Evolutionary conservation across 1,140 invertebrate genomes (phyloP), one percentile per base, ranked within the genome.

Genomic region (Cyrtorhinus lividipennis): DNA sequence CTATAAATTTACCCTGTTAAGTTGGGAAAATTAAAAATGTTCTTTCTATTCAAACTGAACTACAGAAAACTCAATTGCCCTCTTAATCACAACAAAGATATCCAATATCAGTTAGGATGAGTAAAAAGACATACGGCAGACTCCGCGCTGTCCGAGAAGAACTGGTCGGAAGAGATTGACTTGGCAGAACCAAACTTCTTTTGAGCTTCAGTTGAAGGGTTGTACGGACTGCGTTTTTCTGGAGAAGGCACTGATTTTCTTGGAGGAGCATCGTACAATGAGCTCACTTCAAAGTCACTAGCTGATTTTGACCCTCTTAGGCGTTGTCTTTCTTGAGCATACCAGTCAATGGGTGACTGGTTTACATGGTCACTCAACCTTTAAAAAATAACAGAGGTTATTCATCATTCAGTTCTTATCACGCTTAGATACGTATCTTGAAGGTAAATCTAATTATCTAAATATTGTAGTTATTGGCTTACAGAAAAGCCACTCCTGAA

Each of bases 161-260:
- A 98, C 77, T 97, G 93, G 72, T 95, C 92, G 0, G 95, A 98
- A 63, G 93, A 97, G 68, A 99, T 99, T 1, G 92, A 87, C 77
- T 98, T 99, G 2, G 95, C 94, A 70, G 87, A 85, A 23, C 90
- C 93, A 74, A 97, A 98, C 77, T 97, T 97, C 72, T 92, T 90
- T 70, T 92, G 90, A 12, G 92, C 92, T 64, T 86, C 83, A 65
- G 83, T 81, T 44, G 64, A 24, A 46, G 63, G 48, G 20, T 53
- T 53, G 13, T 62, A 24, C 2, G 2, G 22, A 46, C 15, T 22
- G n/a, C 45, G 46, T 12, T 24, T 22, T 45, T 30, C 30, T 2
- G 61, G 20, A 18, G 61, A 24, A 22, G 61, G 13, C 48, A 53
- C 20, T 10, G 48, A 8, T 53, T 53, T 53, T 53, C 48, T 53